Evolutionary conservation across 2,888 invertebrate species (phyloP).

Genomic region (Eucera pruinosa): DNA sequence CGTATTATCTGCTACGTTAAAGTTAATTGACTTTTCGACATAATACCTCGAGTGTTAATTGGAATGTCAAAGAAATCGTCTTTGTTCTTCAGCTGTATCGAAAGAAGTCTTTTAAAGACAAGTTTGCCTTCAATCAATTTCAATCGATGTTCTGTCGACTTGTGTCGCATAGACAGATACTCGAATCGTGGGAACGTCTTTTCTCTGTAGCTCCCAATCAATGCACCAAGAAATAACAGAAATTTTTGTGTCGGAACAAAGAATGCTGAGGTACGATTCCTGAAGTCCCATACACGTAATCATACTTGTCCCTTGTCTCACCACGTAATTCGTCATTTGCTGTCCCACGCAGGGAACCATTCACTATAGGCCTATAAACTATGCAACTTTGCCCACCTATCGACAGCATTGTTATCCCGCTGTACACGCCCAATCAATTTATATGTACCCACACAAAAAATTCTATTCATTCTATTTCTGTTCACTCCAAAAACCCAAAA

Average conservation of each 20-base stretch:
- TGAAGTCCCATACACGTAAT: constrained; percentile 3
- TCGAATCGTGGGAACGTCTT: not conserved
- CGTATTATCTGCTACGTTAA: no score
- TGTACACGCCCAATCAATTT: constrained; percentile 1
- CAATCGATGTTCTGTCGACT: no score
- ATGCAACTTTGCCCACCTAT: constrained; percentile 12
- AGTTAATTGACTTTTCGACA: not conserved
- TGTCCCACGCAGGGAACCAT: constrained; percentile 24
- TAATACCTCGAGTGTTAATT: not conserved
- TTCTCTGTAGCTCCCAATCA: not conserved
- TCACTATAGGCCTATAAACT: not conserved
- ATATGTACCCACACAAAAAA: not conserved
- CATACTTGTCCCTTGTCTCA: not conserved
- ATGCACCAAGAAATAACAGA: constrained; percentile 1
- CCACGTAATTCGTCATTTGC: constrained; percentile 6
- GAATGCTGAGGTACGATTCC: not conserved
- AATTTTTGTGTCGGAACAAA: not conserved
- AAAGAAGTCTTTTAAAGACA: not conserved
- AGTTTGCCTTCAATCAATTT: no score
- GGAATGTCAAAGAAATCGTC: not conserved
- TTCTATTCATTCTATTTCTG: not conserved
- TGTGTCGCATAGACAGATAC: no score
- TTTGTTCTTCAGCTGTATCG: not conserved
- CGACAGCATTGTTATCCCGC: constrained; percentile 2
- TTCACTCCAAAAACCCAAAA: not conserved